These are phyloP conservation scores for Temnothorax unifasciatus DNA, from an alignment of 2,888 invertebrate species.

Conservation along the genomic window DNA sequence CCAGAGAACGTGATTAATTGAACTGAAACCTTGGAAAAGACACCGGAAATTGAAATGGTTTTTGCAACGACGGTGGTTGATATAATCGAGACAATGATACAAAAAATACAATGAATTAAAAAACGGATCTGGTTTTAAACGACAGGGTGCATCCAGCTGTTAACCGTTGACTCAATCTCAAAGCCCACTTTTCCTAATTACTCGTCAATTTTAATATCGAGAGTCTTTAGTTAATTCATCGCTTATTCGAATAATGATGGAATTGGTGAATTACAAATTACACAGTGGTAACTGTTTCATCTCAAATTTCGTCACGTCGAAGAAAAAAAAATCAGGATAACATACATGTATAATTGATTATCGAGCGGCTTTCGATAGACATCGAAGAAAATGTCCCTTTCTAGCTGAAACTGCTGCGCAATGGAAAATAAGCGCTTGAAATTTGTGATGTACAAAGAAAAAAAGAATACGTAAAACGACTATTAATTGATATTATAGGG, in stretches of 20 bases:
- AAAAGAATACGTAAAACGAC: not conserved
- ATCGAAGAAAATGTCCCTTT: not conserved
- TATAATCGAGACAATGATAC: too few species aligned
- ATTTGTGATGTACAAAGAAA: not conserved
- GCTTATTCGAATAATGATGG: not conserved
- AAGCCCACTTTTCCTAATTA: too few species aligned
- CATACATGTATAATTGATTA: conserved; percentile 38
- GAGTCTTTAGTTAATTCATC: too few species aligned
- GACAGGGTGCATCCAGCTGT: too few species aligned
- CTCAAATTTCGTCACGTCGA: not conserved
- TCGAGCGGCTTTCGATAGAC: not conserved
- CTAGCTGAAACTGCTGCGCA: not conserved
- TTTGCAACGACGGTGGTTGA: too few species aligned
- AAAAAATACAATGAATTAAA: too few species aligned
- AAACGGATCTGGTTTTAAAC: too few species aligned
- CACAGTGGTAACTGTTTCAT: not conserved
- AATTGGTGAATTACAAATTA: conserved; percentile 13
- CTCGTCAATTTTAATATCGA: too few species aligned
- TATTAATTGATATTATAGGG: conserved; percentile 22
- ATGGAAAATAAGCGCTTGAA: conserved; percentile 15
- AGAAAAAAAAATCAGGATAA: conserved; percentile 37
- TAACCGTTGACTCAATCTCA: too few species aligned
- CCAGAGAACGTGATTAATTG: too few species aligned
- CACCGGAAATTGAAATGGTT: too few species aligned
- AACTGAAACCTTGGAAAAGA: too few species aligned